Evolutionary conservation across 2,888 invertebrate species (phyloP).

Genomic region (Rotaria socialis): DNA sequence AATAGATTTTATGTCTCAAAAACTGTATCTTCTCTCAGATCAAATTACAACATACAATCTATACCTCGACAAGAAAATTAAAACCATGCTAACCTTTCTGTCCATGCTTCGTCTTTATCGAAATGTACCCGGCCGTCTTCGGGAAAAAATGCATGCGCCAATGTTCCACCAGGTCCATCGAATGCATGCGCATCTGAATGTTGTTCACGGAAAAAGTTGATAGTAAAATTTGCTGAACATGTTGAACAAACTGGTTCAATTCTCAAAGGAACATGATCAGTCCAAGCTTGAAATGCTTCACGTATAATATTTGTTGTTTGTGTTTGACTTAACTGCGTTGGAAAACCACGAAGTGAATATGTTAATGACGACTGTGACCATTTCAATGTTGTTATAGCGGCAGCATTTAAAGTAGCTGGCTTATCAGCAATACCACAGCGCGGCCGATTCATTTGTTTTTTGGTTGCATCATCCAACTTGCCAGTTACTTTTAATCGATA

Average conservation of each 20-base stretch:
- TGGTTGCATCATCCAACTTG: neutral
- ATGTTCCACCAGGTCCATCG: constrained; percentile 39
- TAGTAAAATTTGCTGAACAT: constrained; percentile 29
- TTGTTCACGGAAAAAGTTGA: constrained; percentile 29
- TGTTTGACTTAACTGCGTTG: neutral
- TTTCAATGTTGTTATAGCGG: neutral
- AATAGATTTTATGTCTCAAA: too few relatives aligned
- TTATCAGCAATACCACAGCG: neutral
- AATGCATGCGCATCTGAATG: constrained; percentile 40
- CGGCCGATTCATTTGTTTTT: neutral
- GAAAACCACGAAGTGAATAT: neutral
- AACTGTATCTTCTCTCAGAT: too few relatives aligned
- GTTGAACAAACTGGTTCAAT: neutral
- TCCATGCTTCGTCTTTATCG: constrained; percentile 43
- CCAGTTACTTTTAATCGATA: neutral
- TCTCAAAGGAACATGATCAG: neutral
- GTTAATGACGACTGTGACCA: neutral
- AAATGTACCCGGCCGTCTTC: constrained; percentile 42
- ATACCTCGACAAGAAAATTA: too few relatives aligned
- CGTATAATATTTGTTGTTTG: neutral
- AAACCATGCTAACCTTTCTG: neutral
- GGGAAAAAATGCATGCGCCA: constrained; percentile 45
- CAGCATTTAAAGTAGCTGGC: neutral
- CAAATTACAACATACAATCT: too few relatives aligned
- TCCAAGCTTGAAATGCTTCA: neutral